phyloP scores from a whole-genome alignment of 2,888 invertebrate species.

The Nineta flava region DNA sequence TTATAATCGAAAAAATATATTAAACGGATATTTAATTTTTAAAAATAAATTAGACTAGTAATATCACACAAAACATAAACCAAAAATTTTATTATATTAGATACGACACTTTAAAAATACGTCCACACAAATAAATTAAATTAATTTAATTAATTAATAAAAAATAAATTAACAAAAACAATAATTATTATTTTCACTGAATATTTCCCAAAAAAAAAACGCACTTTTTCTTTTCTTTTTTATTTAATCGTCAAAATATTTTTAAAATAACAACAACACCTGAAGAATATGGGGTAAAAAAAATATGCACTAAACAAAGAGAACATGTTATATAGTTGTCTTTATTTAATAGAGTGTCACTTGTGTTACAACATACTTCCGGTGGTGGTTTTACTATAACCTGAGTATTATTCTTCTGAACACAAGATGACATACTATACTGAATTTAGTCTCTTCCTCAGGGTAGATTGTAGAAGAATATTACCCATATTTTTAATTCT shows the following conservation, averaged over 20 bases:
- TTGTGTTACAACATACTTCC: background rate
- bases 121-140: background rate
- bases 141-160: background rate
- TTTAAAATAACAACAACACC: background rate
- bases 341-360: background rate
- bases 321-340: background rate
- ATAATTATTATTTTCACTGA: background rate
- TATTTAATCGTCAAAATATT: background rate
- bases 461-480: too few species aligned
- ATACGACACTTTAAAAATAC: background rate
- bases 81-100: background rate
- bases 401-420: too few species aligned
- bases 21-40: background rate
- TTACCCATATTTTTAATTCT: too few species aligned
- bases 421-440: too few species aligned
- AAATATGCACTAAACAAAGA: background rate
- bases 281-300: too few species aligned
- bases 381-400: background rate
- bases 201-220: background rate
- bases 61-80: slow-evolving; percentile 2
- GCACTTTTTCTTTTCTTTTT: background rate
- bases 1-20: background rate
- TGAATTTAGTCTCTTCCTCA: too few species aligned
- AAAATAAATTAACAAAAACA: background rate
- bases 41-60: background rate